Base-by-base conservation (phyloP, 2,797 vertebrate species). In the Amblyraja radiata region DNA sequence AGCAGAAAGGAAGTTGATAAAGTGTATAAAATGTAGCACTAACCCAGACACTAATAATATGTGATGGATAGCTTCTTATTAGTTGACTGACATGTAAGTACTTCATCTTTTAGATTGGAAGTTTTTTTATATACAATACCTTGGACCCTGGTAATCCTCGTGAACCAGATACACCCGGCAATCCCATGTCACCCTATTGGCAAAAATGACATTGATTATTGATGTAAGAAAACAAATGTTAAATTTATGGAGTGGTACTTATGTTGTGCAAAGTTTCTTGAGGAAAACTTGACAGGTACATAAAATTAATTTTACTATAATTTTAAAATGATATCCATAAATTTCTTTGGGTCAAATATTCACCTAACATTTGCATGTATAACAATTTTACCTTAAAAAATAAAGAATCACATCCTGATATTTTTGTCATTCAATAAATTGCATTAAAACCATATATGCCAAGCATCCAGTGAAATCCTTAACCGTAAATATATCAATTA, bases 141-240 rank as follows among this genome's bases (percentile, higher is more conserved):
- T 98, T 99, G 6, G 94, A 91, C 94, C 99, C 99, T 93, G 94
- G 93, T 93, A 93, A 93, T 97, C 99, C 99, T 94, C 96, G 95
- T 93, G 96, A 95, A 93, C 98, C 98, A 94, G 96, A 95, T 93
- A 95, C 95, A 76, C 98, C 97, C 93, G 94, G 97, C 93, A 96
- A 95, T 96, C 99, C 98, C 93, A 96, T 96, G 93, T 98, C 95
- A 93, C 98, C 99, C 98, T 99, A 93, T 93, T 68, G 93, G 6
- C 71, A 73, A 90, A 90, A 16, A 25, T 54, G 73, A 88, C 84
- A 65, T 23, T 8, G 11, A 25, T 90, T 90, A 90, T 39, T 73
- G 90, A 76, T 28, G 9, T 63, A 13, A 92, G 39, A 74, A 91
- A 10, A 83, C 11, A 83, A 74, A 54, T 86, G 7, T 88, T 88